phyloP scores from a whole-genome alignment of 2,113 vertebrate species.

The Anhinga rufa region DNA sequence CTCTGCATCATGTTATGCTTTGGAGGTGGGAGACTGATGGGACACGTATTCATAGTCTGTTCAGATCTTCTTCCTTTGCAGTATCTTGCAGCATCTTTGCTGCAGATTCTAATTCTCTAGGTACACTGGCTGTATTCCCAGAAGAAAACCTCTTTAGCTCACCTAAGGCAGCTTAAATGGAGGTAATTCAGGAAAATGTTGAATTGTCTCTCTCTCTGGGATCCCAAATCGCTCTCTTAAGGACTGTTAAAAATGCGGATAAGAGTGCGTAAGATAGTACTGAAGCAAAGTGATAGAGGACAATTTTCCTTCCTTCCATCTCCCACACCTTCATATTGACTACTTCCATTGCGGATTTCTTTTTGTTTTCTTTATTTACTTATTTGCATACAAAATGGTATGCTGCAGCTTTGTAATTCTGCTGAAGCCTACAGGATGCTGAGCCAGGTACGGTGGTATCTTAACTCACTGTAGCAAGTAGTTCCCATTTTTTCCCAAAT shows the following conservation, averaged over 20 bases:
- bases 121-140: not conserved
- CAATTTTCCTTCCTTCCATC: not conserved
- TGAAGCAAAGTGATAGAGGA: not conserved
- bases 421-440: not conserved
- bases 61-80: not conserved
- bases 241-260: not conserved
- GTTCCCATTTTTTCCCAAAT: not conserved
- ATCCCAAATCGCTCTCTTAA: not conserved
- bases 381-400: not conserved
- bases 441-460: not conserved
- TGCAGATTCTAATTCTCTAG: not conserved
- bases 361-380: not conserved
- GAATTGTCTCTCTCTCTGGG: not conserved
- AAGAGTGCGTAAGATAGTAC: not conserved
- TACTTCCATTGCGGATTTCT: not conserved
- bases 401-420: not conserved
- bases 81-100: not conserved
- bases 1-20: not conserved
- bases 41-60: not conserved
- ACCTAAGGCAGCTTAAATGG: conserved; percentile 1
- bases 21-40: not conserved
- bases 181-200: not conserved
- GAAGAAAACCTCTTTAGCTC: not conserved
- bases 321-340: not conserved
- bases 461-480: not conserved